Conservation (phyloP, 2,888 invertebrate species). For the Melinaea marsaeus region DNA sequence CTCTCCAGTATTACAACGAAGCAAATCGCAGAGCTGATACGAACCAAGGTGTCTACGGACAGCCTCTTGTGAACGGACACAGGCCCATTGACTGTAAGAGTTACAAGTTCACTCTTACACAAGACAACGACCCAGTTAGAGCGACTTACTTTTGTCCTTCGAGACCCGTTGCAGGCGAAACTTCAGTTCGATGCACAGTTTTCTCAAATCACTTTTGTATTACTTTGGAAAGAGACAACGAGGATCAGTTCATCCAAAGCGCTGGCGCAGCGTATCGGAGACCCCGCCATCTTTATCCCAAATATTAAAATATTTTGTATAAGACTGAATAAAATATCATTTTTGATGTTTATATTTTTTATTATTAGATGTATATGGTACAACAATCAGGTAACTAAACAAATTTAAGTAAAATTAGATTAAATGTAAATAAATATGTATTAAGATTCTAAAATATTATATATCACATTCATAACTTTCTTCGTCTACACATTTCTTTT, state of each 20-base stretch:
- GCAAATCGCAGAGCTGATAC: slow-evolving; percentile 43
- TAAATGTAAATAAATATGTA: slow-evolving; percentile 14
- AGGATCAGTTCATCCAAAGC: slow-evolving; percentile 57
- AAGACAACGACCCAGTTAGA: slow-evolving; percentile 49
- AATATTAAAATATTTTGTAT: neutral
- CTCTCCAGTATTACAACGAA: slow-evolving; percentile 42
- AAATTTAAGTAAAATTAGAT: slow-evolving; percentile 4
- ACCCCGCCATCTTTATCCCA: slow-evolving; percentile 41
- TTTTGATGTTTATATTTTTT: neutral
- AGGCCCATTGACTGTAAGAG: slow-evolving; percentile 66
- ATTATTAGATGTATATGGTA: slow-evolving; percentile 25
- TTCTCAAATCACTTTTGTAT: slow-evolving; percentile 70
- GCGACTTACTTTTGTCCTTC: slow-evolving; percentile 67
- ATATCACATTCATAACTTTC: slow-evolving; percentile 53
- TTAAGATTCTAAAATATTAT: slow-evolving; percentile 2
- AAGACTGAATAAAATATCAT: slow-evolving; percentile 12
- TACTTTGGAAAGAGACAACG: slow-evolving; percentile 57
- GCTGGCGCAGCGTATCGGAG: slow-evolving; percentile 50
- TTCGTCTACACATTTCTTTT: slow-evolving; percentile 54
- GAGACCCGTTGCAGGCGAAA: slow-evolving; percentile 53
- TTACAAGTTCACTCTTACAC: slow-evolving; percentile 64
- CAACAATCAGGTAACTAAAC: slow-evolving; percentile 12
- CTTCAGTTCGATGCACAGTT: slow-evolving; percentile 57
- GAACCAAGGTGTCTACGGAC: slow-evolving; percentile 28
- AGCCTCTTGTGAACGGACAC: slow-evolving; percentile 28